A percentile compares a stretch with the other conserved stretches of the same genome.
phyloP scores from a whole-genome alignment of 1,140 invertebrate species.

The Pseudomyrmex sp. region DNA sequence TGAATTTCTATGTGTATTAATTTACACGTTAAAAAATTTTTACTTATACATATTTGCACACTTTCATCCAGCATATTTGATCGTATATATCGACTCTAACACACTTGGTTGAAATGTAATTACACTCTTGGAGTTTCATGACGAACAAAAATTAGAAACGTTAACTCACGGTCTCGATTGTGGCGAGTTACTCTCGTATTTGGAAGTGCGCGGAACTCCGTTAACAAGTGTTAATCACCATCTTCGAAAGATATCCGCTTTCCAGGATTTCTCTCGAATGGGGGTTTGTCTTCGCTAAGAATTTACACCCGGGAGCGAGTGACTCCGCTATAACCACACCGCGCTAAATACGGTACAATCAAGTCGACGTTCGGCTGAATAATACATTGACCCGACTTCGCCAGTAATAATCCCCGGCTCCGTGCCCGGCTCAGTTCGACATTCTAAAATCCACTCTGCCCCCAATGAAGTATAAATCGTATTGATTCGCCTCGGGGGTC shows the following conservation, averaged over 20 bases:
- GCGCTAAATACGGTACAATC: conserved; percentile 16
- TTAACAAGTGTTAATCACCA: not conserved
- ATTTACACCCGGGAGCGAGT: conserved; percentile 15
- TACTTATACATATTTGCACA: no score
- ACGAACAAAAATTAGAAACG: no score
- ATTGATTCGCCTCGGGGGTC: conserved; percentile 47
- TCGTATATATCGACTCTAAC: no score
- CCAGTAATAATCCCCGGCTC: conserved; percentile 35
- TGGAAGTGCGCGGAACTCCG: no score
- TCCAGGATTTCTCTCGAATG: not conserved
- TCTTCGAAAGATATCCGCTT: not conserved
- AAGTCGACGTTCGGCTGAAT: conserved; percentile 22
- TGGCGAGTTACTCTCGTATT: no score
- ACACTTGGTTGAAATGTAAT: no score
- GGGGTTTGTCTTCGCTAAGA: not conserved
- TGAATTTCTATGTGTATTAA: no score
- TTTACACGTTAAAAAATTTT: no score
- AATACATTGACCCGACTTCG: conserved; percentile 39
- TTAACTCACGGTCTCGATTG: no score
- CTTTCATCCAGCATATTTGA: no score
- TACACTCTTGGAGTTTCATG: no score
- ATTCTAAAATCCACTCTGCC: conserved; percentile 55
- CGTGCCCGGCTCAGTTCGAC: conserved; percentile 24
- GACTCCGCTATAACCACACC: not conserved
- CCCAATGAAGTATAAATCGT: conserved; percentile 60